Percentiles rank a stretch among this genome's conserved stretches.
phyloP scores from a whole-genome alignment of 2,113 vertebrate genomes.

The Axis porcinus region DNA sequence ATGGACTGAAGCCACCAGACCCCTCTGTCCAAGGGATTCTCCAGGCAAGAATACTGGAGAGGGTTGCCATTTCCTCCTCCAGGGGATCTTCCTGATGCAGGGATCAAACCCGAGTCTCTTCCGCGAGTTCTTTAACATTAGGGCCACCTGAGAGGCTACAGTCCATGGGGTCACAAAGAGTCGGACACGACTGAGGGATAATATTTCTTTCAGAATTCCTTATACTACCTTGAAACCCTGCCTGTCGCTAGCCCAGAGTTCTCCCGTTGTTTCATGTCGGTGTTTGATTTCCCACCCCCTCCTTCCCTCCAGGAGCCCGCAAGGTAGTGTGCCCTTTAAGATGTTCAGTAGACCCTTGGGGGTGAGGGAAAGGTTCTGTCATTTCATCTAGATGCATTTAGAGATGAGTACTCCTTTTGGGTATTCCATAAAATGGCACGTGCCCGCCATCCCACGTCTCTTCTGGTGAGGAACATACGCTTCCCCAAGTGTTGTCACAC shows the following conservation, averaged over 20 bases:
- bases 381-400: not conserved
- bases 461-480: not conserved
- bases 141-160: not conserved
- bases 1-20: not conserved
- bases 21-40: not conserved
- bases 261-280: fast-evolving
- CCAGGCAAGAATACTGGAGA: not conserved
- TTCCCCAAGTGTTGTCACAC: not conserved
- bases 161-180: not conserved
- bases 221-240: fast-evolving
- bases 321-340: fast-evolving
- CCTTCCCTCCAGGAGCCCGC: not conserved
- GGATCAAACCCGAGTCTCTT: not conserved
- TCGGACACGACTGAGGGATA: fast-evolving
- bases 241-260: not conserved
- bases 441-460: not conserved
- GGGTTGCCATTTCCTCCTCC: not conserved
- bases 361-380: not conserved
- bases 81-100: not conserved
- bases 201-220: not conserved
- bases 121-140: not conserved
- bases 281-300: not conserved
- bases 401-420: not conserved
- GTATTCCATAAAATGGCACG: not conserved
- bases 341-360: not conserved